Evolutionary conservation across 2,113 vertebrate genomes (phyloP).

Genomic region (Pangasianodon gigas): DNA sequence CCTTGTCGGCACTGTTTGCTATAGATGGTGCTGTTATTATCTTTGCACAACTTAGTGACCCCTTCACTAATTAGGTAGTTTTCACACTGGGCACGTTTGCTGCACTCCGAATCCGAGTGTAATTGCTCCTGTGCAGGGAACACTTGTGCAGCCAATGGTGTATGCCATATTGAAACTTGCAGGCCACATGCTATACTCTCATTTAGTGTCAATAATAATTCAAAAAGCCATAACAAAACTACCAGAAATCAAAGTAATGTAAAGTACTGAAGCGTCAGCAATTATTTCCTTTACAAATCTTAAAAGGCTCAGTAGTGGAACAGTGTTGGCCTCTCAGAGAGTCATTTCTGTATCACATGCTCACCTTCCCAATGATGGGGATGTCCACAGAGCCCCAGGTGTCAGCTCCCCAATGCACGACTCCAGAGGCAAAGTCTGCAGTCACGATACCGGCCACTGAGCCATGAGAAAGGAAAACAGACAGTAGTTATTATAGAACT

Average conservation of each 20-base stretch:
- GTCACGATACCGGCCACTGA: constrained; percentile 80
- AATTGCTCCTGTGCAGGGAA: too few species aligned
- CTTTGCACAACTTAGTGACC: too few species aligned
- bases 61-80: too few species aligned
- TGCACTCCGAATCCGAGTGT: too few species aligned
- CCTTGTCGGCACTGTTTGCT: too few species aligned
- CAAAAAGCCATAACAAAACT: background rate
- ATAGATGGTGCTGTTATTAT: too few species aligned
- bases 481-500: background rate
- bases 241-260: background rate
- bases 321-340: background rate
- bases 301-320: background rate
- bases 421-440: constrained; percentile 82
- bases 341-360: constrained; percentile 19
- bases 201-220: background rate
- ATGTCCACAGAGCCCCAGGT: constrained; percentile 86
- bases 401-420: constrained; percentile 78
- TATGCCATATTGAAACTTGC: background rate
- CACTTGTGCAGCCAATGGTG: background rate
- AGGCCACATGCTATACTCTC: background rate
- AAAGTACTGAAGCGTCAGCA: background rate
- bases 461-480: background rate
- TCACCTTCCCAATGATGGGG: constrained; percentile 81
- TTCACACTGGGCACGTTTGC: too few species aligned
- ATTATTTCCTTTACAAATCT: background rate